A percentile compares a stretch with the other conserved stretches of the same genome.
Evolutionary conservation across 2,797 vertebrate species (phyloP).

Genomic region (Spinibarbus caldwelli): DNA sequence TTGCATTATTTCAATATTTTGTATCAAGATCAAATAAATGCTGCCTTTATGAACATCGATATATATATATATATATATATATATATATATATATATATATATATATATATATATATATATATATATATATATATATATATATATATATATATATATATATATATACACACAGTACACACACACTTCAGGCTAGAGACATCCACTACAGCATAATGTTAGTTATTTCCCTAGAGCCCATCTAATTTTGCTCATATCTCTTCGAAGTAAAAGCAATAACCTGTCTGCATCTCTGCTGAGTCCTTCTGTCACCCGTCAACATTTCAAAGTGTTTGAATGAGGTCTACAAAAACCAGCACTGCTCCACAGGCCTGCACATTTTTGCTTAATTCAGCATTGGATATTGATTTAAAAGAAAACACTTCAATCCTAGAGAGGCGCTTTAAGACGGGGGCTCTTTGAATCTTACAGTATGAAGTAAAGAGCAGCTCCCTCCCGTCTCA

Average conservation of each 20-base stretch:
- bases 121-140: no score
- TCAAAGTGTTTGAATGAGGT: not conserved
- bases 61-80: no score
- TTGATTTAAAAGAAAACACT: constrained; percentile 30
- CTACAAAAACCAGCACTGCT: not conserved
- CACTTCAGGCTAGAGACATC: not conserved
- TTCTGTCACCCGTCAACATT: not conserved
- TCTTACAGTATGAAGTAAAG: constrained; percentile 6
- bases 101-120: no score
- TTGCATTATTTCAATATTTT: not conserved
- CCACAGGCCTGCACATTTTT: not conserved
- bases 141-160: no score
- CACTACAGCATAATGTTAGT: not conserved
- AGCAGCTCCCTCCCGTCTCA: not conserved
- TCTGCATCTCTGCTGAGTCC: not conserved
- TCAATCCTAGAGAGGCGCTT: not conserved
- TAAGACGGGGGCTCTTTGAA: not conserved
- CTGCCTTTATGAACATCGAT: not conserved
- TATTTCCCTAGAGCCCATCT: not conserved
- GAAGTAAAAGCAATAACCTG: not conserved
- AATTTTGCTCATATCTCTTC: not conserved
- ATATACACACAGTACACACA: no score
- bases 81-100: no score
- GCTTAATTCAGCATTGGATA: constrained; percentile 2
- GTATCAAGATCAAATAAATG: not conserved